Evolutionary conservation across 2,797 vertebrate species (phyloP).

Genomic region (Erethizon dorsatum): DNA sequence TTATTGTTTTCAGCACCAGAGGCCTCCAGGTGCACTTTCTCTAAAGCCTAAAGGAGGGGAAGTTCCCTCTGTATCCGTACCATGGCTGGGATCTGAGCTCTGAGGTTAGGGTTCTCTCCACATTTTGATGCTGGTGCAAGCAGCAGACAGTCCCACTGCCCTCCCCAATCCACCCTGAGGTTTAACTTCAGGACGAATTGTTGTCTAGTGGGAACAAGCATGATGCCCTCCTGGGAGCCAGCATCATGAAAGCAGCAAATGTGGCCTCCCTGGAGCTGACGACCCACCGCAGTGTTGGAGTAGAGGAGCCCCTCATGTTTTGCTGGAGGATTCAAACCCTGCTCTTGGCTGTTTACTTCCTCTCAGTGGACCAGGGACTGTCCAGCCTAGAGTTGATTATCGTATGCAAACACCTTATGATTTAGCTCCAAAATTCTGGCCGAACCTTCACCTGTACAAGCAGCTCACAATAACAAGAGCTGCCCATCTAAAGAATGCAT

Average conservation of each 20-base stretch:
- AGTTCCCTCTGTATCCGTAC: background rate
- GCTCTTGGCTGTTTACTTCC: background rate
- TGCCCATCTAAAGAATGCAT: background rate
- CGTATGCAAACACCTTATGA: background rate
- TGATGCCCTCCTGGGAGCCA: constrained; percentile 73
- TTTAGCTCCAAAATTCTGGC: background rate
- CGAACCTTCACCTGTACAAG: background rate
- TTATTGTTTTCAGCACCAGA: background rate
- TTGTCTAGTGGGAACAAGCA: constrained; percentile 77
- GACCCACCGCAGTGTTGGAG: constrained; percentile 70
- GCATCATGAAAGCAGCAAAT: constrained; percentile 76
- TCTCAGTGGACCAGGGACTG: background rate
- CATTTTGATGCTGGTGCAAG: constrained; percentile 60
- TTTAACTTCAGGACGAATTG: constrained; percentile 78
- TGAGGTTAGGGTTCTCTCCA: background rate
- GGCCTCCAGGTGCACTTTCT: background rate
- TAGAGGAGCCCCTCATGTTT: constrained; percentile 62
- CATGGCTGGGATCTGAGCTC: constrained; percentile 55
- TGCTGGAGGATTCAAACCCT: constrained; percentile 63
- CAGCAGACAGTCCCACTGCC: background rate
- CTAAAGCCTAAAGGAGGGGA: background rate
- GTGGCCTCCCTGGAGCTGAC: constrained; percentile 79
- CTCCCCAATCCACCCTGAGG: constrained; percentile 72
- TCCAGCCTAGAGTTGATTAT: background rate
- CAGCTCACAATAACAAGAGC: background rate